These are phyloP conservation scores for Grus americana DNA, from an alignment of 2,113 vertebrate genomes.

Conservation along the genomic window DNA sequence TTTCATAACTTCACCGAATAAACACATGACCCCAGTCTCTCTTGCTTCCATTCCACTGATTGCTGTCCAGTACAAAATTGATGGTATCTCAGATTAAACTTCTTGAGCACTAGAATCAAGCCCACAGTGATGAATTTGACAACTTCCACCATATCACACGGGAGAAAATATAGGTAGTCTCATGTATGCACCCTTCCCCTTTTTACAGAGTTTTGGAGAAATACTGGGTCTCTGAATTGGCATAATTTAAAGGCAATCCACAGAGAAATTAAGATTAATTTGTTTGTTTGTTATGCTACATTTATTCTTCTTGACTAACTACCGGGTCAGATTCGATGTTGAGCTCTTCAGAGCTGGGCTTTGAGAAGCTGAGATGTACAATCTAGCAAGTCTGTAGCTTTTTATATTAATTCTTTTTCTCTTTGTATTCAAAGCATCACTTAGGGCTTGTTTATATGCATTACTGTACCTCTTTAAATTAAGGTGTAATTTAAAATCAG, in stretches of 20 bases:
- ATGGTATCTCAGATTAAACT: neutral
- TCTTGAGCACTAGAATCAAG: neutral
- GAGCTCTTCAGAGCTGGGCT: neutral
- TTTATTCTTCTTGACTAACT: neutral
- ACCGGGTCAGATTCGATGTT: neutral
- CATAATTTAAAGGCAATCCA: neutral
- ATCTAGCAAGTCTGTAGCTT: neutral
- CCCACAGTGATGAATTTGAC: neutral
- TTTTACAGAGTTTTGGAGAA: neutral
- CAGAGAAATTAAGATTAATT: neutral
- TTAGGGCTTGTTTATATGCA: conserved; percentile 27
- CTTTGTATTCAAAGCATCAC: neutral
- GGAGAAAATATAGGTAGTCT: neutral
- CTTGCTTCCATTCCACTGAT: neutral
- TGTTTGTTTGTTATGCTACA: neutral
- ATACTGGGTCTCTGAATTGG: neutral
- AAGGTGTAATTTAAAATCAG: conserved; percentile 29
- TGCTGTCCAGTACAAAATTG: neutral
- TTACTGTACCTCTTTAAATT: conserved; percentile 21
- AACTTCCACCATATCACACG: neutral
- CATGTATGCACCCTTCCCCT: neutral
- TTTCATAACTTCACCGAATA: neutral
- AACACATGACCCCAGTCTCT: neutral
- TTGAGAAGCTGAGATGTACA: neutral
- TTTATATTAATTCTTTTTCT: neutral